A percentile compares a stretch with the other conserved stretches of the same genome.
These are phyloP conservation scores for Karalla daura DNA, from an alignment of 2,797 vertebrate genomes.

Conservation along the genomic window DNA sequence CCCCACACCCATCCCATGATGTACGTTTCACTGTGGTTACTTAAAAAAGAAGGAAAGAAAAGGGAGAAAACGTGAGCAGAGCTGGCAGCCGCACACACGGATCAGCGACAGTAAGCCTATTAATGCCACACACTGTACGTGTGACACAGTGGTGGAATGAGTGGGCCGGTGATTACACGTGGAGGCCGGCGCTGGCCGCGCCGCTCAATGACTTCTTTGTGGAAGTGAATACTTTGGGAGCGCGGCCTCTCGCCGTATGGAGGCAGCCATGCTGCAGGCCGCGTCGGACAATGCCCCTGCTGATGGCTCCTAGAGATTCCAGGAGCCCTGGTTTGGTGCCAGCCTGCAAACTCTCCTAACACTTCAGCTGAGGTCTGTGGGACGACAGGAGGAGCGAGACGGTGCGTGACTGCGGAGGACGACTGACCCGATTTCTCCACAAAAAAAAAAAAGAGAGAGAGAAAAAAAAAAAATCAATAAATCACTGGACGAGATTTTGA, in stretches of 20 bases:
- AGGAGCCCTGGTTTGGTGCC: constrained; percentile 46
- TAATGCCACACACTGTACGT: constrained; percentile 30
- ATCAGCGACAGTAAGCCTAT: constrained; percentile 28
- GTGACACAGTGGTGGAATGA: constrained; percentile 36
- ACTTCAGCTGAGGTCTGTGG: constrained; percentile 28
- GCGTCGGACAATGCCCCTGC: constrained; percentile 58
- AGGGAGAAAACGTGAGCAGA: constrained; percentile 7
- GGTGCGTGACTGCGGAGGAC: constrained; percentile 16
- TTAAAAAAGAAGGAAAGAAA: constrained; percentile 13
- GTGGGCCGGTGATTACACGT: constrained; percentile 19
- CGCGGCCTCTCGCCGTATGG: constrained; percentile 37
- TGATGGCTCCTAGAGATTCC: constrained; percentile 37
- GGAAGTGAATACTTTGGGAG: constrained; percentile 58
- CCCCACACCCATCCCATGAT: constrained; percentile 3
- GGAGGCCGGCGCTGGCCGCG: constrained; percentile 23
- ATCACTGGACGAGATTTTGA: constrained; percentile 9
- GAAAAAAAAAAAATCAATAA: too few species aligned
- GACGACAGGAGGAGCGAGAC: constrained; percentile 14
- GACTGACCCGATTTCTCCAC: constrained; percentile 10
- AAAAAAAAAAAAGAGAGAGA: too few species aligned
- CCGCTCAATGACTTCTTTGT: constrained; percentile 58
- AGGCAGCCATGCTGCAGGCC: constrained; percentile 55
- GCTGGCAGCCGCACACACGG: constrained; percentile 10
- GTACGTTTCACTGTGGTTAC: background rate
- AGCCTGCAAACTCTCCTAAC: constrained; percentile 55